phyloP scores from a whole-genome alignment of 2,113 vertebrate species.

The Microtus montanus region DNA sequence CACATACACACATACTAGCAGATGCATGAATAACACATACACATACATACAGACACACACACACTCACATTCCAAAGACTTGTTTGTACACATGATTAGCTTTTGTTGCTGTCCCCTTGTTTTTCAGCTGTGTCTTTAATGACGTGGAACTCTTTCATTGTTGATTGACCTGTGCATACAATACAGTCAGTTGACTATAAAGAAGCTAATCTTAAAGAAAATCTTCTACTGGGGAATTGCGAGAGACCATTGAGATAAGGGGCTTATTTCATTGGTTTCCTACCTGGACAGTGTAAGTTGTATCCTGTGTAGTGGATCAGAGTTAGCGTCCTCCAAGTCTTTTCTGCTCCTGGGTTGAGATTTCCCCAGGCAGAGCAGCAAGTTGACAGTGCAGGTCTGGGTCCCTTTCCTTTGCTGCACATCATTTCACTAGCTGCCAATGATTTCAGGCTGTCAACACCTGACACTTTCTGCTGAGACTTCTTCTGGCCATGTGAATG shows the following conservation, averaged over 20 bases:
- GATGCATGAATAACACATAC: background rate
- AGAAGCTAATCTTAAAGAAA: background rate
- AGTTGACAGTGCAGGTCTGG: background rate
- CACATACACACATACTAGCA: background rate
- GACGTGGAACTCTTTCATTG: background rate
- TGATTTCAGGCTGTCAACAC: background rate
- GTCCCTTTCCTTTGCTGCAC: background rate
- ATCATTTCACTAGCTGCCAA: background rate
- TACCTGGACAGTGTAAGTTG: background rate
- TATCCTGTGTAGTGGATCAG: background rate
- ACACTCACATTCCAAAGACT: background rate
- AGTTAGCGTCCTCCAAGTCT: background rate
- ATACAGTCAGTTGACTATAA: background rate
- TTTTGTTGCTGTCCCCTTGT: constrained; percentile 14
- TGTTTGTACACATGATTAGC: background rate
- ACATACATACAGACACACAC: background rate
- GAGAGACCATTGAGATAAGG: background rate
- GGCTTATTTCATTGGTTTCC: background rate
- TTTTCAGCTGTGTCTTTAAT: background rate
- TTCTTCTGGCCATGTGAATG: background rate
- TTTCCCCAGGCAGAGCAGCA: background rate
- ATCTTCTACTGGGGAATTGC: background rate
- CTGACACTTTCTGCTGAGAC: background rate
- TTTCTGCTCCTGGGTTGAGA: background rate
- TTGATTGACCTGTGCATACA: background rate